These are phyloP conservation scores for Tetragnatha versicolor DNA, from an alignment of 1,140 invertebrate genomes.

Conservation along the genomic window DNA sequence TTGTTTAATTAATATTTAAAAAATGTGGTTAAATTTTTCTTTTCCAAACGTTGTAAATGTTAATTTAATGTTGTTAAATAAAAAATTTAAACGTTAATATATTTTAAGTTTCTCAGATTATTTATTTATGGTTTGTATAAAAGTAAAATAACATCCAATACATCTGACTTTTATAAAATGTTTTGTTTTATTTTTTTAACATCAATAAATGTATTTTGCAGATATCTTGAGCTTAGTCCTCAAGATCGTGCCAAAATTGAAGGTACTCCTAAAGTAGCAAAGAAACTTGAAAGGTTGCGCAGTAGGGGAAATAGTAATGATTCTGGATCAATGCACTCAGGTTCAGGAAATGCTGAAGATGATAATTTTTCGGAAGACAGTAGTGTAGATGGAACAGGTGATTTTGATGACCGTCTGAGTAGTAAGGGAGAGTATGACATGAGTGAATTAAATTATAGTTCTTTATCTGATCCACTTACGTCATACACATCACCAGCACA, in stretches of 20 bases:
- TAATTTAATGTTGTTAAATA: too few species aligned
- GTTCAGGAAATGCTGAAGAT: conserved; percentile 58
- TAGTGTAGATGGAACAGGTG: conserved; percentile 53
- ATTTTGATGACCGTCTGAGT: conserved; percentile 50
- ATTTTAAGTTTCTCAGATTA: too few species aligned
- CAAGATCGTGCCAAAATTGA: conserved; percentile 92
- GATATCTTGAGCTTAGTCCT: conserved; percentile 89
- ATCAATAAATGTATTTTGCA: conserved; percentile 61
- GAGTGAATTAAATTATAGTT: conserved; percentile 51
- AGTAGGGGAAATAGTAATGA: conserved; percentile 61
- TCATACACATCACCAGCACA: conserved; percentile 44
- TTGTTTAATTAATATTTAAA: too few species aligned
- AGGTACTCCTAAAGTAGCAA: conserved; percentile 89
- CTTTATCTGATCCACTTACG: conserved; percentile 43
- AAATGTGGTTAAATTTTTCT: too few species aligned
- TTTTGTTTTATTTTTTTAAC: too few species aligned
- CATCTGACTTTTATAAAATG: too few species aligned
- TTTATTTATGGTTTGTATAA: too few species aligned
- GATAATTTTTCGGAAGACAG: conserved; percentile 58
- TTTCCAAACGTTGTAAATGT: too few species aligned
- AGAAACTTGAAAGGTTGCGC: conserved; percentile 89
- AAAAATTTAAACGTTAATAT: too few species aligned
- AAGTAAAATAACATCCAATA: too few species aligned
- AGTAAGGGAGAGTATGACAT: conserved; percentile 53
- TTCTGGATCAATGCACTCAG: conserved; percentile 54